Percentiles rank a stretch among this genome's conserved stretches.
These are phyloP conservation scores for Echiichthys vipera DNA, from an alignment of 2,797 vertebrate genomes.

Conservation along the genomic window DNA sequence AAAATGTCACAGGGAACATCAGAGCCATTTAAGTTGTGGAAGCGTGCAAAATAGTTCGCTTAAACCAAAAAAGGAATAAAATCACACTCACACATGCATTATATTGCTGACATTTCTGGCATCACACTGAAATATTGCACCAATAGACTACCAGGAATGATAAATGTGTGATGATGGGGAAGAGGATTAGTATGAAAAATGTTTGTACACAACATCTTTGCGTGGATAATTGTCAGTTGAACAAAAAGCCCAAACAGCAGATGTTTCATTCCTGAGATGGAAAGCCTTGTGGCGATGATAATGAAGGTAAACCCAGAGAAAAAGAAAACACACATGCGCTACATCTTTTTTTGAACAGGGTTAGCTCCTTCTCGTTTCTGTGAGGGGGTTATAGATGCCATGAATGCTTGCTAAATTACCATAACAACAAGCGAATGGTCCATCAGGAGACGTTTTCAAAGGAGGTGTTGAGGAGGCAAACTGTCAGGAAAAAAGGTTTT, in stretches of 20 bases:
- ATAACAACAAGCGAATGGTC: conserved; percentile 15
- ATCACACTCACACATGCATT: conserved; percentile 46
- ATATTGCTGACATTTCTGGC: conserved; percentile 47
- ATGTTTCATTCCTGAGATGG: conserved; percentile 70
- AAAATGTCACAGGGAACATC: conserved; percentile 37
- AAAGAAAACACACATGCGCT: neutral
- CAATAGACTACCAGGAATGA: conserved; percentile 52
- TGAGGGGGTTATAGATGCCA: conserved; percentile 22
- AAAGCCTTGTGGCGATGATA: conserved; percentile 67
- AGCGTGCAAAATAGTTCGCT: conserved; percentile 37
- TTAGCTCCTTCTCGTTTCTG: conserved; percentile 14
- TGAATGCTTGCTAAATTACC: conserved; percentile 45
- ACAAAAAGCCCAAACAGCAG: conserved; percentile 76
- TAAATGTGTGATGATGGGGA: conserved; percentile 68
- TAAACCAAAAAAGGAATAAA: conserved; percentile 21
- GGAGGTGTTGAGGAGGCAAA: conserved; percentile 46
- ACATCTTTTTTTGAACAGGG: conserved; percentile 51
- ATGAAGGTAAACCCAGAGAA: conserved; percentile 58
- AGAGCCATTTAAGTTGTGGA: conserved; percentile 42
- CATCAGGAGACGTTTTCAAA: conserved; percentile 50
- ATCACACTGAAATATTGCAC: conserved; percentile 50
- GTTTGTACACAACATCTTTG: conserved; percentile 65
- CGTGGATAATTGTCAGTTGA: conserved; percentile 73
- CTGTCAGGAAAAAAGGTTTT: conserved; percentile 38
- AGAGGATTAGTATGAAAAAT: conserved; percentile 72